A percentile compares a stretch with the other conserved stretches of the same genome.
Conservation (phyloP, 2,888 invertebrate genomes). For the Amblyjoppa proteus region DNA sequence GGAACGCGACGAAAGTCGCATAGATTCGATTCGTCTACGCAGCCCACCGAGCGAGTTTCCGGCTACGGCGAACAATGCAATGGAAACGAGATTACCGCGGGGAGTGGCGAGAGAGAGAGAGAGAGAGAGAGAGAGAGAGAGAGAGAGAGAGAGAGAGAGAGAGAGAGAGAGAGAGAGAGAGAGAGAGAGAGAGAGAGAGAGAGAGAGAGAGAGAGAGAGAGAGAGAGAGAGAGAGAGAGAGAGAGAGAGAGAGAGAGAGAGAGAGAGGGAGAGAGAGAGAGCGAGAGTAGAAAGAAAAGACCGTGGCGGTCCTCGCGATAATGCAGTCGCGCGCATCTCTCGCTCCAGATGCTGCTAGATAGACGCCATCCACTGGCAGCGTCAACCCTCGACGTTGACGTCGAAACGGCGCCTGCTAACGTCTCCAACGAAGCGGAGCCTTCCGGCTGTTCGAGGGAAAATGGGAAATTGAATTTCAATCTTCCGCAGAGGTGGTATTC, state of each 20-base stretch:
- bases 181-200: slow-evolving; percentile 7
- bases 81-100: slow-evolving; percentile 44
- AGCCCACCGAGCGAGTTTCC: slow-evolving; percentile 2
- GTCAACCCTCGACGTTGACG: slow-evolving; percentile 41
- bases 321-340: slow-evolving; percentile 46
- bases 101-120: neutral
- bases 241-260: neutral
- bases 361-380: slow-evolving; percentile 35
- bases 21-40: slow-evolving; percentile 30
- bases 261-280: slow-evolving; percentile 22
- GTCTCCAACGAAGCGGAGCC: slow-evolving; percentile 46
- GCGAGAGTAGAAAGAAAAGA: neutral
- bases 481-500: slow-evolving; percentile 39
- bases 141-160: slow-evolving; percentile 1
- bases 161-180: neutral
- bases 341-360: slow-evolving; percentile 39
- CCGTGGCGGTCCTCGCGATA: slow-evolving; percentile 23
- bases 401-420: slow-evolving; percentile 44
- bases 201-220: neutral
- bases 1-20: neutral
- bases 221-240: slow-evolving; percentile 12
- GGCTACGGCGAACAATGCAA: slow-evolving; percentile 31
- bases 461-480: slow-evolving; percentile 61
- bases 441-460: slow-evolving; percentile 52
- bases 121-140: slow-evolving; percentile 16